Conservation (phyloP, 2,797 vertebrate genomes). For the Pipistrellus nathusii region DNA sequence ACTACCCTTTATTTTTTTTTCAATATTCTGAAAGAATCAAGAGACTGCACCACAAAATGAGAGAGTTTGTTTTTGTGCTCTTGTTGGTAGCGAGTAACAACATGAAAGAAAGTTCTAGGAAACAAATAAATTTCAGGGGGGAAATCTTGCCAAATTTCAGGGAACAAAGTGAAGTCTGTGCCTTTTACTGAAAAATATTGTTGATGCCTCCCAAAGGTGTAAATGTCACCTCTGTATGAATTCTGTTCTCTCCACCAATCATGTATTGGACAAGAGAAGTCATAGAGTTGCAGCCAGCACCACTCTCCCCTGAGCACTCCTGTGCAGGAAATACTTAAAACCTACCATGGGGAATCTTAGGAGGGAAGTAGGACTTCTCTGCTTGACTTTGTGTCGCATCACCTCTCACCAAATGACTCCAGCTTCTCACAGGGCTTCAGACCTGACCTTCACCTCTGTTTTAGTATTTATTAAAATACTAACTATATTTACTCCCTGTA, state of each 20-base stretch:
- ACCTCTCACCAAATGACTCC: background rate
- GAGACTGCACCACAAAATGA: constrained; percentile 13
- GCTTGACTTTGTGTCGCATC: background rate
- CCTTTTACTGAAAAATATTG: background rate
- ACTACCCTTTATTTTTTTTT: background rate
- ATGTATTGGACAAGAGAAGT: background rate
- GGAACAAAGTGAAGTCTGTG: background rate
- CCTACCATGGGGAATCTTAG: background rate
- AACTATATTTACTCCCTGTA: background rate
- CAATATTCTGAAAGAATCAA: constrained; percentile 3
- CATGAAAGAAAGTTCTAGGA: constrained; percentile 9
- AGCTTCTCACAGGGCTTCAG: background rate
- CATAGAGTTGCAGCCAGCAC: background rate
- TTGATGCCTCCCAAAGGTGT: background rate
- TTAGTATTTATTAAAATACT: background rate
- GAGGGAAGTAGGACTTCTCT: background rate
- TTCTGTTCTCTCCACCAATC: background rate
- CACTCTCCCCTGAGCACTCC: background rate
- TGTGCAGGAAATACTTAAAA: background rate
- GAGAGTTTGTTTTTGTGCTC: background rate
- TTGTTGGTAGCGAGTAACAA: background rate
- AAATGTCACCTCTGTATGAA: background rate
- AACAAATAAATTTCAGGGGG: constrained; percentile 5
- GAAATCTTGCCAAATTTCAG: background rate
- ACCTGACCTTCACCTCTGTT: background rate